Base-by-base conservation (phyloP, 2,113 vertebrate species). In the Podarcis raffonei region DNA sequence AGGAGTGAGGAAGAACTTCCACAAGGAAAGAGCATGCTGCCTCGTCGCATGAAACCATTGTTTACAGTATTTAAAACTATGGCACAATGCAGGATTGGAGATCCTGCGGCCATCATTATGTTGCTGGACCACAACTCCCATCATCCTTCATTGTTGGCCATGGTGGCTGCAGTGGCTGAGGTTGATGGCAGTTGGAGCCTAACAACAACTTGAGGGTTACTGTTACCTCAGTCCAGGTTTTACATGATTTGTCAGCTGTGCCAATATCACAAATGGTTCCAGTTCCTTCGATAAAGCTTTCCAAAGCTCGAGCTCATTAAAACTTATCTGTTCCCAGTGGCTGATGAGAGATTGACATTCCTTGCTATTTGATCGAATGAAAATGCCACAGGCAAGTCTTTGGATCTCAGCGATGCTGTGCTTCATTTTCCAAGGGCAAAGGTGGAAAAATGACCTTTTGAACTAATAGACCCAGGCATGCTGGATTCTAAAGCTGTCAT, bases 181-280 rank as follows among this genome's bases (percentile, higher is more conserved):
- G 59, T 18, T 62, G 59, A 62, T 62, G 59, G 59, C 15, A 62
- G 59, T 62, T 20, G 18, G 18, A 62, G 59, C 18, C 59, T 18
- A 62, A 20, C 59, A 62, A 62, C 59, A 53, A 53, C 48, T 53
- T 53, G 48, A 53, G 48, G 16, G 59, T 20, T 20, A 62, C 59
- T 20, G 57, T 16, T 59, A 16, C 57, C 57, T 18, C 57, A 59
- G 59, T 62, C 59, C 5, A 53, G 1, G 59, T 20, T 20, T 62
- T 62, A 62, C 18, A 62, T 62, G 18, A 62, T 62, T 15, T 62
- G 59, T 62, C 15, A 62, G 18, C 18, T 62, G 59, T 18, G 69
- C 12, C 69, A n/a, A 27, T 30, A 30, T 30, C 85, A 83, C 90
- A 92, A 83, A 74, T 1, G 90, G 79, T 78, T 90, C 87, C 83